Conservation (phyloP, 2,797 vertebrate species). For the Jordanella pulchra region DNA sequence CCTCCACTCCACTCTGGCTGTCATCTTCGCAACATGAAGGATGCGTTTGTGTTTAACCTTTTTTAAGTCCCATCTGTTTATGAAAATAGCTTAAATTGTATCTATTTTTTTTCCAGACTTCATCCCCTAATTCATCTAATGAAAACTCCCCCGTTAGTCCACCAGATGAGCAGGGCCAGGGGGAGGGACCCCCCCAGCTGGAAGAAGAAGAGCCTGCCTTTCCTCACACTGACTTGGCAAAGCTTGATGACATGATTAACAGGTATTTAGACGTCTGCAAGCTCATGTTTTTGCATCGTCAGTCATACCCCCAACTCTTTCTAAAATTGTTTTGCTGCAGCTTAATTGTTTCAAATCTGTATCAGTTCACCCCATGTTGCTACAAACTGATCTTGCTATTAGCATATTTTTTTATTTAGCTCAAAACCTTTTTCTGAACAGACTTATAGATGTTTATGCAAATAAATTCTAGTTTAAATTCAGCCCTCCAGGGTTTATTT, state of each 20-base stretch:
- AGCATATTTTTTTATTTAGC: no score
- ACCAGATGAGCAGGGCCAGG: conserved; percentile 92
- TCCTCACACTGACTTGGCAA: conserved; percentile 98
- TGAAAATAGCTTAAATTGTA: not conserved
- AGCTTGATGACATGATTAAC: conserved; percentile 99
- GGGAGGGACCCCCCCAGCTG: conserved; percentile 89
- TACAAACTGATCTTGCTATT: not conserved
- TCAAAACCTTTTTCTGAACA: not conserved
- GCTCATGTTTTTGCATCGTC: not conserved
- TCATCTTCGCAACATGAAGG: not conserved
- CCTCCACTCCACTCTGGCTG: not conserved
- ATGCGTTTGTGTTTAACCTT: not conserved
- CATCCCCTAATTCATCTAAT: conserved; percentile 98
- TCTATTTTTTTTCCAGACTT: conserved; percentile 80
- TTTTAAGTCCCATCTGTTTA: not conserved
- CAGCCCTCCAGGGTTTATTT: not conserved
- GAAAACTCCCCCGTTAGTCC: conserved; percentile 99
- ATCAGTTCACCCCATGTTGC: not conserved
- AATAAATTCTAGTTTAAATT: not conserved
- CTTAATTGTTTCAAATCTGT: no score
- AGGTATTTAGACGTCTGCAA: conserved; percentile 78
- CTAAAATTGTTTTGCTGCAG: not conserved
- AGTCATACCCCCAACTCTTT: not conserved
- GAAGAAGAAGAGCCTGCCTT: conserved; percentile 99
- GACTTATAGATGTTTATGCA: not conserved